Percentiles rank a stretch among this genome's conserved stretches.
Evolutionary conservation across 2,797 vertebrate species (phyloP).

Genomic region (Malacoraja senta): DNA sequence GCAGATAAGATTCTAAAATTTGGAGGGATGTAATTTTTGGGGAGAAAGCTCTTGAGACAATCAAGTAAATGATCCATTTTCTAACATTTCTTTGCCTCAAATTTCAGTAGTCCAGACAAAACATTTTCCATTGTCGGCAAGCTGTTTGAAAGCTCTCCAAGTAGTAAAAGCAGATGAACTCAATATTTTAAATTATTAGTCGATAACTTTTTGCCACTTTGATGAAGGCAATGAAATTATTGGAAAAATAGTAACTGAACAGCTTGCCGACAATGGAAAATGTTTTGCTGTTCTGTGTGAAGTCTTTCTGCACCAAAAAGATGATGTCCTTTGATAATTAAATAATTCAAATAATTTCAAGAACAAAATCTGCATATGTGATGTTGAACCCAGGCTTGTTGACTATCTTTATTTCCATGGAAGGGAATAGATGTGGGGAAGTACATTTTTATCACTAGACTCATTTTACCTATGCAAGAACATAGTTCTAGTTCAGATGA

Average conservation of each 20-base stretch:
- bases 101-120: not conserved
- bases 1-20: not conserved
- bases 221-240: not conserved
- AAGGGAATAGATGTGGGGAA: not conserved
- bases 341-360: not conserved
- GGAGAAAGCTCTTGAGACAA: too few species aligned
- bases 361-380: not conserved
- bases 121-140: too few species aligned
- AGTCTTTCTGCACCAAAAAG: not conserved
- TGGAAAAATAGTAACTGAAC: not conserved
- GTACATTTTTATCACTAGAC: not conserved
- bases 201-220: not conserved
- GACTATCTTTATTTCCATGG: not conserved
- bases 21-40: too few species aligned
- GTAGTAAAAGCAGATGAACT: not conserved
- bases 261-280: too few species aligned
- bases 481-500: not conserved
- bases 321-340: not conserved
- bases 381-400: not conserved
- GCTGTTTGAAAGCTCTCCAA: not conserved
- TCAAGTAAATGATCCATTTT: not conserved
- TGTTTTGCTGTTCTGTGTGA: not conserved
- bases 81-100: not conserved
- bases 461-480: not conserved
- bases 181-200: not conserved